Conservation (phyloP, 2,888 invertebrate species). For the Mamestra brassicae region DNA sequence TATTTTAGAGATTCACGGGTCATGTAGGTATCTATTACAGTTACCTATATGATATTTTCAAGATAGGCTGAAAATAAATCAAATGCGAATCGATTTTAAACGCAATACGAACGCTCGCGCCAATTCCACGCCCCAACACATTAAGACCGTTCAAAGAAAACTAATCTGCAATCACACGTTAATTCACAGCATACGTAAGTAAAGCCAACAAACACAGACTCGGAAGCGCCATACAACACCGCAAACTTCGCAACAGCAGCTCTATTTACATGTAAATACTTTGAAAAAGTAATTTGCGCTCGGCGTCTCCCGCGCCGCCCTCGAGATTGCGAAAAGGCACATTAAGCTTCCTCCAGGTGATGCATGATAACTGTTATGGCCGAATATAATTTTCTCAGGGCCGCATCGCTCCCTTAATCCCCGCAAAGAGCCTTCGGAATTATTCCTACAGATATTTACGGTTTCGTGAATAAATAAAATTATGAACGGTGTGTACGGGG, state of each 20-base stretch:
- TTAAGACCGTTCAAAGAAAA: conserved; percentile 23
- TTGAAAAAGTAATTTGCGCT: conserved; percentile 91
- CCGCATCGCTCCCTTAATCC: conserved; percentile 90
- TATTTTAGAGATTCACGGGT: conserved; percentile 18
- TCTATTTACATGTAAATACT: conserved; percentile 91
- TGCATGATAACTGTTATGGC: conserved; percentile 91
- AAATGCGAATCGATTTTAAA: neutral
- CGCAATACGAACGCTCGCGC: neutral
- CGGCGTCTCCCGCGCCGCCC: conserved; percentile 86
- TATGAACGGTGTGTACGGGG: conserved; percentile 85
- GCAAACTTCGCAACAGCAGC: conserved; percentile 79
- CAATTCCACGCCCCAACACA: neutral
- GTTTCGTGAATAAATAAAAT: conserved; percentile 91
- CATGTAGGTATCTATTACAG: neutral
- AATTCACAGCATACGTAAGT: conserved; percentile 42
- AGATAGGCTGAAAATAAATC: conserved; percentile 4
- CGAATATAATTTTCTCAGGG: conserved; percentile 91
- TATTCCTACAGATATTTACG: conserved; percentile 90
- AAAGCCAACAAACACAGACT: conserved; percentile 54
- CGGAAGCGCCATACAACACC: conserved; percentile 72
- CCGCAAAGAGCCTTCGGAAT: conserved; percentile 90
- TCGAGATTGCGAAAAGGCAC: conserved; percentile 90
- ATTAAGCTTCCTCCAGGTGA: conserved; percentile 91
- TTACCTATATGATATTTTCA: conserved; percentile 15
- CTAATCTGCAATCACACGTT: conserved; percentile 28